Base-by-base conservation (phyloP, 2,797 vertebrate species). In the Arnoldichthys spilopterus region DNA sequence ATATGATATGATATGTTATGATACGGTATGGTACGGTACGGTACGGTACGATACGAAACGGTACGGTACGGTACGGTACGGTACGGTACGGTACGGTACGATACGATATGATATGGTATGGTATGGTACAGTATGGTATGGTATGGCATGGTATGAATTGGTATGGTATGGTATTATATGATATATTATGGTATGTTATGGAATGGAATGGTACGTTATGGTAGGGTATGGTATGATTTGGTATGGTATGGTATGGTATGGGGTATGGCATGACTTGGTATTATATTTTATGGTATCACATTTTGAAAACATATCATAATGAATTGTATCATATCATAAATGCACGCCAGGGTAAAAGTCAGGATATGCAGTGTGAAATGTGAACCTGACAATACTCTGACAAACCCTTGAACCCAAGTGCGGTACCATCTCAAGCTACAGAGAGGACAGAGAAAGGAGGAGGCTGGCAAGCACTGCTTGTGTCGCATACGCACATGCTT, bases 401-500 rank as follows among this genome's bases (percentile, higher is more conserved):
- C 4, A 32, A 4, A 34, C 20, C 2, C 1, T 28, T 58, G 58
- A 8, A 9, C 30, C 5, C 13, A 7, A 30, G 30, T 30, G 32
- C 12, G 16, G 59, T 59, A 32, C 28, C 16, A 2, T 61, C 30
- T 63, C 8, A 34, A 34, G 58, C 58, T 30, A 16, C 20, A 30
- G 13, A 59, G 58, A 61, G 28, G 8, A 22, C 0, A 8, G 8
- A 37, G 34, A 13, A 20, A 3, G 7, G 20, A n/a, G 3, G 32
- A 63, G 9, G 32, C 2, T 37, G 61, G 18, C 32, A 13, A 63
- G 32, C 8, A 22, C 34, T 40, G 61, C 20, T 40, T 63, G 61
- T 63, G 34, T 9, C 59, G 68, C 45, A 74, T 59, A 53, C 32
- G 43, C 28, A 51, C 76, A 72, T 12, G 11, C 67, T 32, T 34